phyloP scores from a whole-genome alignment of 2,888 invertebrate species.

The Auanema sp. region DNA sequence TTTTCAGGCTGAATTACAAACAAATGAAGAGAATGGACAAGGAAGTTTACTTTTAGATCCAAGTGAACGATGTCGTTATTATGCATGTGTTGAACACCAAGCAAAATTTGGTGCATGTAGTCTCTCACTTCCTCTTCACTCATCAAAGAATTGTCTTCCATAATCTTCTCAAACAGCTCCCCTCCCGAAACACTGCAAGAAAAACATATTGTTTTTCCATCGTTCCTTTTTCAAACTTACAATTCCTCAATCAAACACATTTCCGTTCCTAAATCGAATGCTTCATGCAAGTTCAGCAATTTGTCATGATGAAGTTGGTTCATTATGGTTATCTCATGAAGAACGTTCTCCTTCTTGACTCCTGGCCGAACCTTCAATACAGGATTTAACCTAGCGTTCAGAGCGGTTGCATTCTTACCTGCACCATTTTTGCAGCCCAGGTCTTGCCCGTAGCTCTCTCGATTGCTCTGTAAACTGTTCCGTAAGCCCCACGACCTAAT shows the following conservation, averaged over 20 bases:
- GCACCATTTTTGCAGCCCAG: conserved; percentile 67
- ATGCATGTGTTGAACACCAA: conserved; percentile 67
- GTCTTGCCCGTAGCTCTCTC: conserved; percentile 67
- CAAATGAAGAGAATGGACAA: background rate
- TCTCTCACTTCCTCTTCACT: conserved; percentile 65
- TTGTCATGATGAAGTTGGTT: conserved; percentile 66
- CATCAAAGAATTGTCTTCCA: conserved; percentile 65
- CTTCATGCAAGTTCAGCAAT: conserved; percentile 66
- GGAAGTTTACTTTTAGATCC: conserved; percentile 65
- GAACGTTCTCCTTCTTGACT: conserved; percentile 65
- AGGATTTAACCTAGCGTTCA: conserved; percentile 2
- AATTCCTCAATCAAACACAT: conserved; percentile 68
- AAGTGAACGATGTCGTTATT: conserved; percentile 67
- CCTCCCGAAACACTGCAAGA: conserved; percentile 65
- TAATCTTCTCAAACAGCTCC: conserved; percentile 67
- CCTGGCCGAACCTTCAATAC: conserved; percentile 62
- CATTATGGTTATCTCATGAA: conserved; percentile 67
- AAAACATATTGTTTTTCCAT: conserved; percentile 4
- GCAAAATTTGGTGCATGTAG: conserved; percentile 67
- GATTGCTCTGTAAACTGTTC: conserved; percentile 67
- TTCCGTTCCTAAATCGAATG: conserved; percentile 66
- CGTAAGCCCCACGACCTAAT: conserved; percentile 66
- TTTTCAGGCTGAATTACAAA: conserved; percentile 66
- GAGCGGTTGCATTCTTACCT: conserved; percentile 23
- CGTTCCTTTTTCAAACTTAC: conserved; percentile 58